A percentile compares a stretch with the other conserved stretches of the same genome.
phyloP scores from a whole-genome alignment of 2,797 vertebrate genomes.

The Sebastes dallii region DNA sequence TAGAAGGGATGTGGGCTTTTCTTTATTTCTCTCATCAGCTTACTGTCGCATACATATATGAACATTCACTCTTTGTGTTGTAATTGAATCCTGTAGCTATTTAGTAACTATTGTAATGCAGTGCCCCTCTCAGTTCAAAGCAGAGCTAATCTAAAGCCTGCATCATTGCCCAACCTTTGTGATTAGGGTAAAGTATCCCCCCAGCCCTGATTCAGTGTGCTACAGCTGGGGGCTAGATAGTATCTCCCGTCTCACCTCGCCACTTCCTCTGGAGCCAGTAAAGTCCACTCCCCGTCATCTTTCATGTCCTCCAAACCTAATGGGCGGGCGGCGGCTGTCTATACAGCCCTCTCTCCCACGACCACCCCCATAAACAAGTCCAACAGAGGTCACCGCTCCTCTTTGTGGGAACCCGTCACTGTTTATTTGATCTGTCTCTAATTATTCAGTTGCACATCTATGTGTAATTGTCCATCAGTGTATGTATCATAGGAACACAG shows the following conservation, averaged over 20 bases:
- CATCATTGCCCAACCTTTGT: constrained; percentile 45
- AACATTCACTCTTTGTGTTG: constrained; percentile 11
- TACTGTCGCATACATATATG: background rate
- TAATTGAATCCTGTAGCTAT: constrained; percentile 44
- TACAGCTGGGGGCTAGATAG: constrained; percentile 35
- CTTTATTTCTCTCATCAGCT: background rate
- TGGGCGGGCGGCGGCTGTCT: background rate
- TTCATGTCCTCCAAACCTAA: constrained; percentile 33
- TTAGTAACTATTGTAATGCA: constrained; percentile 60
- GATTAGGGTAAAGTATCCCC: constrained; percentile 35
- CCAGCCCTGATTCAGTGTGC: constrained; percentile 1
- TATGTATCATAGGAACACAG: background rate
- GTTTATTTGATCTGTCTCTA: constrained; percentile 7
- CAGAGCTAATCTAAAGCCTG: constrained; percentile 46
- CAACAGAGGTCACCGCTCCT: constrained; percentile 20
- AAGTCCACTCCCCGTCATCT: constrained; percentile 43
- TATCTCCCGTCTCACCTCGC: constrained; percentile 36
- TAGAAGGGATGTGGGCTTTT: background rate
- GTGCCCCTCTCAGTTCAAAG: constrained; percentile 43
- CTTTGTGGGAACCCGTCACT: constrained; percentile 6
- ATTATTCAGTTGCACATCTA: background rate
- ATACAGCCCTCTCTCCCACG: background rate
- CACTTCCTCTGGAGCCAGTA: constrained; percentile 38
- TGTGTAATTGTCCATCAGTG: background rate
- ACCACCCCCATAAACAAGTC: constrained; percentile 44